Evolutionary conservation across 2,113 vertebrate species (phyloP).

Genomic region (Gobiocypris rarus): DNA sequence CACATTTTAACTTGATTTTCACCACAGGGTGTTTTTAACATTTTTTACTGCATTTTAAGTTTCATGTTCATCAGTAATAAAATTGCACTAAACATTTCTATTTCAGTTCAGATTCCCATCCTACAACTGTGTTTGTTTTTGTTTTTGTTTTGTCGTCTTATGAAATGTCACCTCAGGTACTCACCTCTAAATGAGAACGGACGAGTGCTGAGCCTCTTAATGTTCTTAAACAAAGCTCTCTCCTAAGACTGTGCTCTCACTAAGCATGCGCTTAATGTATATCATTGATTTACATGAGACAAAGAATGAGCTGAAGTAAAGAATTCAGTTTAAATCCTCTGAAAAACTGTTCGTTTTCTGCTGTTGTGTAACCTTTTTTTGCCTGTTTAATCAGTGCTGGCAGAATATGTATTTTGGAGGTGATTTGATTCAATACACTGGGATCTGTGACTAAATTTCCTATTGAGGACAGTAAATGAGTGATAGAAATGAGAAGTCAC

Average conservation of each 20-base stretch:
- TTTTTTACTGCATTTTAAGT: no score
- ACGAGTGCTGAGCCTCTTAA: constrained; percentile 33
- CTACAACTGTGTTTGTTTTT: no score
- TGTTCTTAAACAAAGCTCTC: constrained; percentile 46
- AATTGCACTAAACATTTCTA: not conserved
- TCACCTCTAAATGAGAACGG: constrained; percentile 27
- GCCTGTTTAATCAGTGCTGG: not conserved
- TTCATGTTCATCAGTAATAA: no score
- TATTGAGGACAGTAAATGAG: not conserved
- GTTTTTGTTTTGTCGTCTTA: not conserved
- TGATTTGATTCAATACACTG: not conserved
- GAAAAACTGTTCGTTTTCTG: constrained; percentile 59
- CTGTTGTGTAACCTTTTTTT: constrained; percentile 9
- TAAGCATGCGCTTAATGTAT: not conserved
- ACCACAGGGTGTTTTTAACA: no score
- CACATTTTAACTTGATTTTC: no score
- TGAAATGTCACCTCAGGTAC: constrained; percentile 10
- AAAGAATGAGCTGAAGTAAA: not conserved
- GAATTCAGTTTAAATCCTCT: constrained; percentile 30
- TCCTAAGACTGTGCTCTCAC: not conserved
- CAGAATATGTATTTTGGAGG: not conserved
- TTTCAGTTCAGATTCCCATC: not conserved
- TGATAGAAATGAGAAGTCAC: not conserved
- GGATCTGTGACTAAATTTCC: not conserved
- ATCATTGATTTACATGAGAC: not conserved